Percentiles rank a stretch among this genome's conserved stretches.
Conservation (phyloP, 2,888 invertebrate species). For the Glomeris marginata region DNA sequence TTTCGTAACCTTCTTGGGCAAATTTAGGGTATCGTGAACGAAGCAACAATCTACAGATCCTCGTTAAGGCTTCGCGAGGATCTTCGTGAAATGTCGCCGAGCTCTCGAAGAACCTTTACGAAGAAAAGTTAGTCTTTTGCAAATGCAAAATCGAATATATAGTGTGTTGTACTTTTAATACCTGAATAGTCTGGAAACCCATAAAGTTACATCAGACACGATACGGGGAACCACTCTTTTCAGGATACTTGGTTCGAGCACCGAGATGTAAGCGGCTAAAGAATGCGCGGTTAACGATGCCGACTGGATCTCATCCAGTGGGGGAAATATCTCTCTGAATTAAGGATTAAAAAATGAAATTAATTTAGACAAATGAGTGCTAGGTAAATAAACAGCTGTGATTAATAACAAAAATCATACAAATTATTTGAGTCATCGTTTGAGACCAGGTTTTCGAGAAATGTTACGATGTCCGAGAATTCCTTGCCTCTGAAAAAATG, state of each 20-base stretch:
- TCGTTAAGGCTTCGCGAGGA: slow-evolving; percentile 66
- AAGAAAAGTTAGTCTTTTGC: slow-evolving; percentile 2
- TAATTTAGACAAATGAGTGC: background rate
- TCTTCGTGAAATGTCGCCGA: slow-evolving; percentile 79
- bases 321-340: background rate
- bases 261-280: slow-evolving; percentile 70
- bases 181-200: slow-evolving; percentile 77
- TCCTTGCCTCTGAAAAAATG: slow-evolving; percentile 7
- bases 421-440: slow-evolving; percentile 1
- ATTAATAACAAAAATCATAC: background rate
- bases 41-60: slow-evolving; percentile 61
- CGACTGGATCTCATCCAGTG: slow-evolving; percentile 8
- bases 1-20: slow-evolving; percentile 65
- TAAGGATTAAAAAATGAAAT: background rate
- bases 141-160: background rate
- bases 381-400: background rate
- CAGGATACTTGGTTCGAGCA: slow-evolving; percentile 60
- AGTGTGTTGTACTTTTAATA: slow-evolving; percentile 29
- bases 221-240: slow-evolving; percentile 64
- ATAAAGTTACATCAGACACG: slow-evolving; percentile 68
- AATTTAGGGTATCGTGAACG: slow-evolving; percentile 67
- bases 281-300: slow-evolving; percentile 66
- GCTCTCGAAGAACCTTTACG: slow-evolving; percentile 56
- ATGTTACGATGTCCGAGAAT: slow-evolving; percentile 1
- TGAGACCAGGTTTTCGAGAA: background rate